These are phyloP conservation scores for Electrona antarctica DNA, from an alignment of 2,113 vertebrate species.

Conservation along the genomic window DNA sequence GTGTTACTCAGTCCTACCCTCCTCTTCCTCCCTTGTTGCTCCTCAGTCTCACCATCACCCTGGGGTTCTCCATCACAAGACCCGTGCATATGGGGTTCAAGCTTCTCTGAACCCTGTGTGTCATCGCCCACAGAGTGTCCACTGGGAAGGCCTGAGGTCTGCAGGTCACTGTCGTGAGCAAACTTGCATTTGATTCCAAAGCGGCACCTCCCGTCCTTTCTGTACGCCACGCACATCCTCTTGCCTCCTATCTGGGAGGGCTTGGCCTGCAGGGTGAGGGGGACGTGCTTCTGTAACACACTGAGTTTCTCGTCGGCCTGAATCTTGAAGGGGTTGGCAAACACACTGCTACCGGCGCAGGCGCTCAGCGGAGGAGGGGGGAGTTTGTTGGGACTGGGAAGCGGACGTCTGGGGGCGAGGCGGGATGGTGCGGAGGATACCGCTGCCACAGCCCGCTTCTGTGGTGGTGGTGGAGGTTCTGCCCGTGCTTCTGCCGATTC, in stretches of 20 bases:
- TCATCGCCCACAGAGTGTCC: conserved; percentile 17
- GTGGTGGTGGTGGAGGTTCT: not conserved
- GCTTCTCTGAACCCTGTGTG: conserved; percentile 6
- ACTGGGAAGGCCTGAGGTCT: conserved; percentile 40
- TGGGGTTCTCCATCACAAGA: conserved; percentile 9
- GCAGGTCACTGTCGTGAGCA: conserved; percentile 83
- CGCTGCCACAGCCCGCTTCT: not conserved
- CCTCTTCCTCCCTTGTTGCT: conserved; percentile 63
- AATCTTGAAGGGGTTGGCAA: conserved; percentile 80
- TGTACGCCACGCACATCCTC: conserved; percentile 77
- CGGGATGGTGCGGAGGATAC: not conserved
- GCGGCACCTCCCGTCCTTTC: conserved; percentile 79
- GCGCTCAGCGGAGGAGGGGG: conserved; percentile 70
- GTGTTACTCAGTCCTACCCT: conserved; percentile 79
- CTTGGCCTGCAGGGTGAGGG: conserved; percentile 75
- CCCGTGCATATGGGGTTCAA: not conserved
- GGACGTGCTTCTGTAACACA: conserved; percentile 81
- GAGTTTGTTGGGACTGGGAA: conserved; percentile 53
- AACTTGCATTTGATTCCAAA: conserved; percentile 84
- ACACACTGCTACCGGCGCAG: conserved; percentile 73
- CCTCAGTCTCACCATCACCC: not conserved
- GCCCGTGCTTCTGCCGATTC: conserved; percentile 40
- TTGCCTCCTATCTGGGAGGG: conserved; percentile 78
- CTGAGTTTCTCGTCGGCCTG: conserved; percentile 74
- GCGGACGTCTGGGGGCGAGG: not conserved